Percentiles rank a stretch among this genome's conserved stretches.
Conservation (phyloP, 2,113 vertebrate genomes). For the Tachysurus fulvidraco region DNA sequence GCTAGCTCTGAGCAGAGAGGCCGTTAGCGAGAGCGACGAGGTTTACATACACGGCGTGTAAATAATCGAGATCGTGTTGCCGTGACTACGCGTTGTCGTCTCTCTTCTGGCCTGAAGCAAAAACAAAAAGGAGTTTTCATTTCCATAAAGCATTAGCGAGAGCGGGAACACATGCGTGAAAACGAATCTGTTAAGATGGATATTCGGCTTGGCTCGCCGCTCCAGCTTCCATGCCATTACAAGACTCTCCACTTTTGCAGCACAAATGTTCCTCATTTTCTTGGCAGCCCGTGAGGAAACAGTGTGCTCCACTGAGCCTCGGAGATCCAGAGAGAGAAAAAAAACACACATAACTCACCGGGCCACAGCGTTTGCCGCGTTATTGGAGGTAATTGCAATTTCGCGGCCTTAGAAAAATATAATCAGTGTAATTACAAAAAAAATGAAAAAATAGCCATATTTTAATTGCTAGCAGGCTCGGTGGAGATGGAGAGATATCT, state of each 20-base stretch:
- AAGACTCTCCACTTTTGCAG: conserved; percentile 38
- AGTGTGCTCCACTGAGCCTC: conserved; percentile 41
- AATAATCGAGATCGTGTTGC: conserved; percentile 41
- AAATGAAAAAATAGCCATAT: conserved; percentile 54
- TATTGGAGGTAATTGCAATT: conserved; percentile 61
- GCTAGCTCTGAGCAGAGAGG: conserved; percentile 43
- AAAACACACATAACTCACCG: neutral
- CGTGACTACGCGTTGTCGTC: neutral
- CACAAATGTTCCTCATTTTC: conserved; percentile 60
- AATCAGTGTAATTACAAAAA: conserved; percentile 56
- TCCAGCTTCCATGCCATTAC: conserved; percentile 48
- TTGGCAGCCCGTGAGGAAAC: conserved; percentile 59
- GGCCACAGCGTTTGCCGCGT: conserved; percentile 35
- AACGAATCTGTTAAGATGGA: conserved; percentile 56
- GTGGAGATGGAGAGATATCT: conserved; percentile 56
- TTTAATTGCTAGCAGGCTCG: conserved; percentile 62
- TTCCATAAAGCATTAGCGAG: conserved; percentile 56
- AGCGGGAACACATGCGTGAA: conserved; percentile 43
- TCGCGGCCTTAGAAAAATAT: conserved; percentile 59
- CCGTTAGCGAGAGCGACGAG: conserved; percentile 45
- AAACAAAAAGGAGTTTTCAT: conserved; percentile 53
- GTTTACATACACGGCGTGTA: conserved; percentile 49
- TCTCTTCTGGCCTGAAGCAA: conserved; percentile 11
- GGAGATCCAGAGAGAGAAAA: conserved; percentile 26
- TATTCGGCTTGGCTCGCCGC: conserved; percentile 46